Base-by-base conservation (phyloP, 2,113 vertebrate species). In the Urocitellus parryii region DNA sequence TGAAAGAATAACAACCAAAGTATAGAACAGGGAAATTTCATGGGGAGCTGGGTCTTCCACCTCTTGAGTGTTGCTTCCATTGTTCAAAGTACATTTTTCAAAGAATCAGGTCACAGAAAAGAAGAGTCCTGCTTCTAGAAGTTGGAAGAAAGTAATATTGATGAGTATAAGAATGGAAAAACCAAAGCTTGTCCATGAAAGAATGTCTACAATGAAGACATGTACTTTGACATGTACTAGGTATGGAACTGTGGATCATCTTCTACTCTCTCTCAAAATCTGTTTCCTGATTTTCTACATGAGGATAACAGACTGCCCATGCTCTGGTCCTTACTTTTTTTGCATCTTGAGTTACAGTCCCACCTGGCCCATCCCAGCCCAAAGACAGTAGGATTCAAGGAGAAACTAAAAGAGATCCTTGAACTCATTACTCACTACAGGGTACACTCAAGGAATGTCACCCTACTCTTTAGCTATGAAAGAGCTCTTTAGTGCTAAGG, bases 341-440 rank as follows among this genome's bases (percentile, higher is more conserved):
- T n/a, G n/a, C n/a, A n/a, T n/a, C n/a, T n/a, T n/a, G 63, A 65
- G 63, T 25, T 27, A 25, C 20, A 65, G 63, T 65, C 25, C 5
- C 27, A 27, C 24, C 63, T 24, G 7, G 3, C 25, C 24, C 25
- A 11, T 0, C 25, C 7, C 63, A 65, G 24, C 0, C 2, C 25
- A 9, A 65, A 58, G 63, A 65, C 27, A 65, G 63, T 27, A 65
- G 10, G 22, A 65, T 65, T 65, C 8, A 27, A 65, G 10, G 9
- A 65, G 58, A 65, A 25, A 3, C 22, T 65, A 4, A 65, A 20
- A 20, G 18, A 58, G 17, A 58, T 20, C 4, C 56, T 20, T 58
- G 63, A 27, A 25, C 8, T 63, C 25, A 63, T 63, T 45, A 37
- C 73, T 63, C 61, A 8, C 61, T 63, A 24, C 8, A 63, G 25